Evolutionary conservation across 2,797 vertebrate species (phyloP).

Genomic region (Nasua narica): DNA sequence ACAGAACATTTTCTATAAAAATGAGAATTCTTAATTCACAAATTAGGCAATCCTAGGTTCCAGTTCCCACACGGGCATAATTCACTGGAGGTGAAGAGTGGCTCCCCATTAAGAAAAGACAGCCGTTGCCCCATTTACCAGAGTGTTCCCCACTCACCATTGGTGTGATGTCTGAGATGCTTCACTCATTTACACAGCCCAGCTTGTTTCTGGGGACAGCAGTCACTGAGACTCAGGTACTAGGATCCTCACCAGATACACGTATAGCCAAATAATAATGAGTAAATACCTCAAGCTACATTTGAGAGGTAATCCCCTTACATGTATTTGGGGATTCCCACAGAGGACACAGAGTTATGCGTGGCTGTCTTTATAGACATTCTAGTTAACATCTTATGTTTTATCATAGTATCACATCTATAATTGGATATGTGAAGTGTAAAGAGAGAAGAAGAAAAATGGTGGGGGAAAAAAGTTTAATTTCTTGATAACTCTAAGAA

Average conservation of each 20-base stretch:
- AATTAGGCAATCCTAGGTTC: rapidly evolving
- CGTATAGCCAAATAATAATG: background rate
- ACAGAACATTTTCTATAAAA: background rate
- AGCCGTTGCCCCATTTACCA: background rate
- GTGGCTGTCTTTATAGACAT: slow-evolving; percentile 24
- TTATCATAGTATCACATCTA: slow-evolving; percentile 50
- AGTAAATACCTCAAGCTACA: background rate
- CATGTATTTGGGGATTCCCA: slow-evolving; percentile 53
- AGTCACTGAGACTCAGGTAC: background rate
- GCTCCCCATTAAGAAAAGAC: background rate
- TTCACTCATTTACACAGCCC: background rate
- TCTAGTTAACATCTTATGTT: slow-evolving; percentile 56
- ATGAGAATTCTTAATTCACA: background rate
- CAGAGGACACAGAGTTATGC: slow-evolving; percentile 50
- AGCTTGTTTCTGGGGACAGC: background rate
- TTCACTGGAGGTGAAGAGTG: rapidly evolving
- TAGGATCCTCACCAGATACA: background rate
- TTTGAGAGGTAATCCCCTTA: slow-evolving; percentile 35
- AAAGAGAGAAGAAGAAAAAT: slow-evolving; percentile 38
- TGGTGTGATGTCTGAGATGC: background rate
- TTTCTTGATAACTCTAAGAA: background rate
- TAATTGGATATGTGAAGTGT: slow-evolving; percentile 47
- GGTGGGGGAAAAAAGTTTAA: background rate
- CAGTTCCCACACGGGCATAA: background rate
- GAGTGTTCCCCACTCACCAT: too few species aligned